These are phyloP conservation scores for Cryptomyrus ogoouensis DNA, from an alignment of 2,113 vertebrate species.

Conservation along the genomic window DNA sequence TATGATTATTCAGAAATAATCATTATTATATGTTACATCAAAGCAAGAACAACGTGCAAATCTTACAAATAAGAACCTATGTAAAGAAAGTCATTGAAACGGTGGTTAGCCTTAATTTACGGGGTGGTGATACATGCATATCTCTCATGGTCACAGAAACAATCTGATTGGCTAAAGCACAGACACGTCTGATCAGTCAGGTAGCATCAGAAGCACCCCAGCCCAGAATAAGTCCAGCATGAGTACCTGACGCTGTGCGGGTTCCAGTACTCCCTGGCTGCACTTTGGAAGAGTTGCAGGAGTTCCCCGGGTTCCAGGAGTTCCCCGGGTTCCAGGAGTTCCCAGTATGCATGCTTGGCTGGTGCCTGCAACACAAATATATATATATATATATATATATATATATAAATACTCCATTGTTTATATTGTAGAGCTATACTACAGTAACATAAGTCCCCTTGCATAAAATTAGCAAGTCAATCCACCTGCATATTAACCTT, in stretches of 20 bases:
- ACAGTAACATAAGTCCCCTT: background rate
- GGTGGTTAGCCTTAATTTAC: background rate
- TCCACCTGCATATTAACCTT: background rate
- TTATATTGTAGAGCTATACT: background rate
- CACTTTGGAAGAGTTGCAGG: conserved; percentile 37
- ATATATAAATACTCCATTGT: background rate
- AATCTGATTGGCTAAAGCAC: background rate
- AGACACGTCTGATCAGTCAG: background rate
- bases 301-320: conserved; percentile 32
- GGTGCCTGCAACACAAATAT: conserved; percentile 36
- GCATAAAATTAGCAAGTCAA: background rate
- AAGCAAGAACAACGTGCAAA: background rate
- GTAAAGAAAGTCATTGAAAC: background rate
- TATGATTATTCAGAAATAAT: background rate
- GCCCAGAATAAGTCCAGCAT: background rate
- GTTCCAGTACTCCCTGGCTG: conserved; percentile 48
- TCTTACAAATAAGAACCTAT: background rate
- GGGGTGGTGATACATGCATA: background rate
- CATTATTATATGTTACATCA: background rate
- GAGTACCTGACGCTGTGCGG: conserved; percentile 58
- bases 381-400: background rate
- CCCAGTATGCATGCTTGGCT: conserved; percentile 22
- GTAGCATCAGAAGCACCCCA: background rate
- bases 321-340: background rate
- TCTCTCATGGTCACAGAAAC: background rate